Conservation (phyloP, 2,113 vertebrate species). For the Callospermophilus lateralis region DNA sequence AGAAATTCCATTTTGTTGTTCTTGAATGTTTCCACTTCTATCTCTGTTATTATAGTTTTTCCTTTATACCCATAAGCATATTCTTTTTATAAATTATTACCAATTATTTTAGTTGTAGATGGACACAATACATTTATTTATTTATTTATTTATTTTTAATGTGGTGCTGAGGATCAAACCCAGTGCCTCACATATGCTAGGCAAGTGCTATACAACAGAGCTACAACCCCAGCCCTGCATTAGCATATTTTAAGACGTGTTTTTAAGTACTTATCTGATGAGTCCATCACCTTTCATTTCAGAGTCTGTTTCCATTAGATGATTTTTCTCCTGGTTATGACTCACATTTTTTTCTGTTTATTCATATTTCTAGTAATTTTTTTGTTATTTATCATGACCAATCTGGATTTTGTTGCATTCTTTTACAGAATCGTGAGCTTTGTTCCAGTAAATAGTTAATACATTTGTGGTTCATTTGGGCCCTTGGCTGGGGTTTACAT, state of each 20-base stretch:
- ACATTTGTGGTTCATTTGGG: not conserved
- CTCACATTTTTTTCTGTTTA: not conserved
- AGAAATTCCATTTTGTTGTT: not conserved
- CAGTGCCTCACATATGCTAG: too few relatives aligned
- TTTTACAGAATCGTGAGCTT: not conserved
- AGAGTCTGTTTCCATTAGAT: not conserved
- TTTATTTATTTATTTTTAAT: too few relatives aligned
- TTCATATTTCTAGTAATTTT: not conserved
- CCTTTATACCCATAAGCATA: not conserved
- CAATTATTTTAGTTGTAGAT: too few relatives aligned
- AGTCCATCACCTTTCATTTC: not conserved
- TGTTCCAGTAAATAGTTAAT: not conserved
- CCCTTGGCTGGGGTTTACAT: not conserved
- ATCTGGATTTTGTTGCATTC: slow-evolving; percentile 1
- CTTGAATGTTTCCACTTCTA: not conserved
- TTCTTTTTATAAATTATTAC: not conserved
- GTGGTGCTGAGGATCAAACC: too few relatives aligned
- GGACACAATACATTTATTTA: too few relatives aligned
- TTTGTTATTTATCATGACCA: not conserved
- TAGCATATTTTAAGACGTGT: not conserved
- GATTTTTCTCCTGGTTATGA: not conserved
- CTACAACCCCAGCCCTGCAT: too few relatives aligned
- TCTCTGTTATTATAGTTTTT: not conserved
- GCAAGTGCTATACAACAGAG: too few relatives aligned
- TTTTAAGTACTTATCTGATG: slow-evolving; percentile 19